Evolutionary conservation across 2,797 vertebrate genomes (phyloP), one percentile per base, ranked within the genome.

Genomic region (Arremon brunneinucha): DNA sequence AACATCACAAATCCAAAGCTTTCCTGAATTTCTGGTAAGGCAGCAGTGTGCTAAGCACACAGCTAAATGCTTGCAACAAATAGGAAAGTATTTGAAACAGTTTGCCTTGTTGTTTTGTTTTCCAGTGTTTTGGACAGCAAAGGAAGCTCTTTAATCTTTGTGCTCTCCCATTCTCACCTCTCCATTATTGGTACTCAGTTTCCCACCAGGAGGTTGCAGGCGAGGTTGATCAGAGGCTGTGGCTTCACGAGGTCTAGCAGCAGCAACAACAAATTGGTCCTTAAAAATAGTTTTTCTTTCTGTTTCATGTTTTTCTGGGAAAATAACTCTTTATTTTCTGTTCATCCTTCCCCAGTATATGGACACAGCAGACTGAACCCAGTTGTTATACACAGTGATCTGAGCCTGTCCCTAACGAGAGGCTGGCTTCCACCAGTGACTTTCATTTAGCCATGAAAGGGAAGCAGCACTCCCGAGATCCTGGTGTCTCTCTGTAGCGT

Each of bases 241-340:
- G 72, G 9, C 64, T 95, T 90, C 24, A 49, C 8, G 27, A 62
- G 67, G 47, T 78, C 50, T 37, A 78, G 70, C 56, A 89, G 47
- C 50, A 94, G 22, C 27, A 94, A 32, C 32, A 90, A 85, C 83
- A 96, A 96, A 95, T 82, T 76, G 69, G 69, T 86, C 78, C 84
- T 90, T 93, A 91, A 95, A 95, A 95, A 53, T 57, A 86, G 62
- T 19, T 41, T 92, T 64, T 77, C 39, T 64, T 80, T 77, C 55
- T 19, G 10, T 77, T 94, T 91, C 37, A 44, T 76, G 14, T 60
- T 92, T 68, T 91, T 74, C 64, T 52, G 12, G n/a, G 22, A 32
- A 79, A 37, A 82, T 6, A 76, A 28, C 18, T 35, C 22, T 78
- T 28, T 62, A 3, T 83, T 59, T 88, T 27, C 26, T 49, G 47